These are phyloP conservation scores for Drosophila willistoni DNA, from an alignment of 1,140 invertebrate species.

Conservation along the genomic window DNA sequence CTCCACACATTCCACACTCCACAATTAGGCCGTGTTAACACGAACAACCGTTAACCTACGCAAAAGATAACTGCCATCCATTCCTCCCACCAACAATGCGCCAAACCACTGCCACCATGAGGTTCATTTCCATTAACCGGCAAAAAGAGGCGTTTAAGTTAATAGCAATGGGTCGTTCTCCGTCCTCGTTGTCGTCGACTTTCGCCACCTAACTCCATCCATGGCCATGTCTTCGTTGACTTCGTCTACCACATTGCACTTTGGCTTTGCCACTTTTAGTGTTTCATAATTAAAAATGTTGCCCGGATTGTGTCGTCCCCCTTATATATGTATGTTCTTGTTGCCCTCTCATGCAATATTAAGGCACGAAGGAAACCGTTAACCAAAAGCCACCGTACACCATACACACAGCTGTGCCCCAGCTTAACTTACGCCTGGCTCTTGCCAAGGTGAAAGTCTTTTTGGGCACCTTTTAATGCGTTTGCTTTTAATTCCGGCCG, in stretches of 20 bases:
- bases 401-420: slow-evolving; percentile 70
- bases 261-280: slow-evolving; percentile 83
- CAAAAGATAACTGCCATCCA: slow-evolving; percentile 3
- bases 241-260: slow-evolving; percentile 70
- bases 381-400: slow-evolving; percentile 40
- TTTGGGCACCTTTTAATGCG: slow-evolving; percentile 80
- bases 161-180: slow-evolving; percentile 68
- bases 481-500: slow-evolving; percentile 77
- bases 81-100: slow-evolving; percentile 1
- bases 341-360: slow-evolving; percentile 69
- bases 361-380: slow-evolving; percentile 43
- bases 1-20: slow-evolving; percentile 8
- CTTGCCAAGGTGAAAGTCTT: slow-evolving; percentile 79
- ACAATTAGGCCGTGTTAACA: slow-evolving; percentile 72
- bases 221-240: slow-evolving; percentile 6
- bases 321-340: slow-evolving; percentile 19
- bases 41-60: slow-evolving; percentile 23
- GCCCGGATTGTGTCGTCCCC: slow-evolving; percentile 57
- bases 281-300: slow-evolving; percentile 83
- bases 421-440: slow-evolving; percentile 43
- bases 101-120: slow-evolving; percentile 52
- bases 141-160: slow-evolving; percentile 82
- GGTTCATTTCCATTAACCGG: slow-evolving; percentile 81
- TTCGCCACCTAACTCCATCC: slow-evolving; percentile 21
- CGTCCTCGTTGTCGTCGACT: slow-evolving; percentile 25